phyloP scores from a whole-genome alignment of 92 coral and sea anemone species.

The Phenganax marumi region DNA sequence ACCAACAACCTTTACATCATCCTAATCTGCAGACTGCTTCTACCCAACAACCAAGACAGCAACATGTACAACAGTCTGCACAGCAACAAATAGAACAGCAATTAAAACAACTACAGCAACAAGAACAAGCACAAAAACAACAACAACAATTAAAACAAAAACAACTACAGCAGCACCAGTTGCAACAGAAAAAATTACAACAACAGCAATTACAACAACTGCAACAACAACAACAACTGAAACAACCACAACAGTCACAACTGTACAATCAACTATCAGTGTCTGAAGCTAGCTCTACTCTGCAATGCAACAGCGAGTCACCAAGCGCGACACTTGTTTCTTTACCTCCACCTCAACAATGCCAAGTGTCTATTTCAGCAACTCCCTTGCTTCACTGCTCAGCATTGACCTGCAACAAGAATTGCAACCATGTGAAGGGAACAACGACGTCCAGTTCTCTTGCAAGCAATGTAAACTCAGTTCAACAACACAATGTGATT shows the following conservation, averaged over 20 bases:
- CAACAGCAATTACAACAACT: slow-evolving; percentile 46
- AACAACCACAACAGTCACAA: slow-evolving; percentile 47
- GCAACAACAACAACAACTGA: slow-evolving; percentile 25
- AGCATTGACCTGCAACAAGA: slow-evolving; percentile 34
- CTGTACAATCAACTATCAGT: slow-evolving; percentile 60
- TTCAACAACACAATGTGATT: slow-evolving; percentile 40
- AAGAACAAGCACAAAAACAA: slow-evolving; percentile 43
- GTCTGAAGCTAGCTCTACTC: slow-evolving; percentile 3
- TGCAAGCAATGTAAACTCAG: slow-evolving; percentile 12
- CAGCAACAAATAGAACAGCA: slow-evolving; percentile 46
- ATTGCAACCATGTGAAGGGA: neutral
- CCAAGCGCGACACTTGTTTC: neutral
- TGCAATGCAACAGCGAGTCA: neutral
- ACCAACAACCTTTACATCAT: slow-evolving; percentile 26
- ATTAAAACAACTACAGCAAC: slow-evolving; percentile 44
- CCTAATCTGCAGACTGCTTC: slow-evolving; percentile 56
- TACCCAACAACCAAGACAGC: slow-evolving; percentile 69
- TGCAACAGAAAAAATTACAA: slow-evolving; percentile 24
- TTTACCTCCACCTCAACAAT: slow-evolving; percentile 40
- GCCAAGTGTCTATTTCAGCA: slow-evolving; percentile 33
- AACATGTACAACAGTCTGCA: slow-evolving; percentile 50
- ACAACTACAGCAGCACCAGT: slow-evolving; percentile 44
- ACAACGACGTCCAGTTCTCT: slow-evolving; percentile 6
- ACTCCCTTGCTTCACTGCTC: slow-evolving; percentile 42
- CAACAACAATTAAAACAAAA: slow-evolving; percentile 46